These are phyloP conservation scores for Drosophila hamatofila DNA, from an alignment of 2,888 invertebrate species.

Conservation along the genomic window DNA sequence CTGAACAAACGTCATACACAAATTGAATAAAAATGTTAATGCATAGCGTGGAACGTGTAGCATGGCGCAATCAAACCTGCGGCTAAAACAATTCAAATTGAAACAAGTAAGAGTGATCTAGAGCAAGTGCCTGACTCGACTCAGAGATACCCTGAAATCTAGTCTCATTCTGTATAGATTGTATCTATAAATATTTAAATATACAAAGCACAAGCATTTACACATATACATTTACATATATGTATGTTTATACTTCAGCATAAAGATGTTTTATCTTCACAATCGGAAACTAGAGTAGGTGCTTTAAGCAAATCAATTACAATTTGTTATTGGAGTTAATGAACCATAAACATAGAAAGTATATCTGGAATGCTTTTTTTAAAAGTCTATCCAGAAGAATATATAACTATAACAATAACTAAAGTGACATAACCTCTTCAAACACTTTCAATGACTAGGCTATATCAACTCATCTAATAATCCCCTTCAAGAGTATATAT, in stretches of 20 bases:
- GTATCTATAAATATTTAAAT: no score
- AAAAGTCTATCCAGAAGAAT: no score
- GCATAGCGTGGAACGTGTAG: conserved; percentile 30
- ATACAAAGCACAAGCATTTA: no score
- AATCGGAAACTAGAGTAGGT: not conserved
- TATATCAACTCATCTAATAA: no score
- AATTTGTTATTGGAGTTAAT: not conserved
- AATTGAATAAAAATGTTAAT: conserved; percentile 80
- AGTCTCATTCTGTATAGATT: not conserved
- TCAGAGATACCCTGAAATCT: not conserved
- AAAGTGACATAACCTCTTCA: no score
- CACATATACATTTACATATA: no score
- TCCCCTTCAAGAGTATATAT: not conserved
- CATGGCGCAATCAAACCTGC: conserved; percentile 44
- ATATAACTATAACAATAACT: no score
- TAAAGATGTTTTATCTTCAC: no score
- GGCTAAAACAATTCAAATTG: conserved; percentile 40
- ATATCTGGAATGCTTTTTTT: no score
- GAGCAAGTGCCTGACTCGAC: not conserved
- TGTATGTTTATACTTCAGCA: no score
- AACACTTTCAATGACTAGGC: no score
- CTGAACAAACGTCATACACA: conserved; percentile 50
- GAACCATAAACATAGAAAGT: not conserved
- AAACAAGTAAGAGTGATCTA: conserved; percentile 6
- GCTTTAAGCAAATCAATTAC: no score